These are phyloP conservation scores for Manduca sexta DNA, from an alignment of 1,140 invertebrate species.

Conservation along the genomic window DNA sequence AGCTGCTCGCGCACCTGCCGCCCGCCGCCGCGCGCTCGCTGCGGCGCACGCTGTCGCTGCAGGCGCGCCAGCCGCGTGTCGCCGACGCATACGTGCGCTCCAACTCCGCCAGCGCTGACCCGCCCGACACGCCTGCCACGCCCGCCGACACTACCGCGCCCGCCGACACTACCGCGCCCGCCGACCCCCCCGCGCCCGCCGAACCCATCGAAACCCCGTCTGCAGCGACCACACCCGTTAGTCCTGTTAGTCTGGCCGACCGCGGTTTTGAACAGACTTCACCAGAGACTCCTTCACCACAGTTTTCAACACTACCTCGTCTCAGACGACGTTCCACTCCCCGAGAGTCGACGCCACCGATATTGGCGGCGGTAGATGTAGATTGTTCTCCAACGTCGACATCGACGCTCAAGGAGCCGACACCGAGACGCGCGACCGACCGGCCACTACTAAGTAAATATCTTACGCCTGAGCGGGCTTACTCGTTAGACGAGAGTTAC, in stretches of 20 bases:
- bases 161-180: conserved; percentile 4
- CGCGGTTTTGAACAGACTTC: neutral
- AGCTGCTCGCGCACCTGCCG: conserved; percentile 77
- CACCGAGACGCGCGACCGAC: conserved; percentile 50
- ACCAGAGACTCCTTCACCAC: conserved; percentile 12
- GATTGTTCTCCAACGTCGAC: conserved; percentile 6
- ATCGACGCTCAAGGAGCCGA: neutral
- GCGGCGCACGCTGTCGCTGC: conserved; percentile 76
- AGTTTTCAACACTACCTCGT: conserved; percentile 47
- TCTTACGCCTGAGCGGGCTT: conserved; percentile 51
- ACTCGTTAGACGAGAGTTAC: conserved; percentile 48
- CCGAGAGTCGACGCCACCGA: conserved; percentile 10
- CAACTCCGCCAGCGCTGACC: conserved; percentile 4
- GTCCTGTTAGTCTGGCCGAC: neutral
- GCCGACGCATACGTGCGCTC: conserved; percentile 11
- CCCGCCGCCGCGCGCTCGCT: conserved; percentile 74
- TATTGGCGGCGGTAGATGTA: neutral
- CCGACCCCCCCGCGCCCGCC: conserved; percentile 5
- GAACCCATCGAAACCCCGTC: conserved; percentile 7
- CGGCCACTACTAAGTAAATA: conserved; percentile 75
- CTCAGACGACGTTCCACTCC: conserved; percentile 27
- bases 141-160: conserved; percentile 13
- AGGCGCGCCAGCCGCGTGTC: conserved; percentile 19
- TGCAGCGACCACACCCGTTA: conserved; percentile 3
- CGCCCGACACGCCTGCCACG: conserved; percentile 6